phyloP scores from a whole-genome alignment of 1,140 invertebrate genomes.

The Drosophila oshimai region DNA sequence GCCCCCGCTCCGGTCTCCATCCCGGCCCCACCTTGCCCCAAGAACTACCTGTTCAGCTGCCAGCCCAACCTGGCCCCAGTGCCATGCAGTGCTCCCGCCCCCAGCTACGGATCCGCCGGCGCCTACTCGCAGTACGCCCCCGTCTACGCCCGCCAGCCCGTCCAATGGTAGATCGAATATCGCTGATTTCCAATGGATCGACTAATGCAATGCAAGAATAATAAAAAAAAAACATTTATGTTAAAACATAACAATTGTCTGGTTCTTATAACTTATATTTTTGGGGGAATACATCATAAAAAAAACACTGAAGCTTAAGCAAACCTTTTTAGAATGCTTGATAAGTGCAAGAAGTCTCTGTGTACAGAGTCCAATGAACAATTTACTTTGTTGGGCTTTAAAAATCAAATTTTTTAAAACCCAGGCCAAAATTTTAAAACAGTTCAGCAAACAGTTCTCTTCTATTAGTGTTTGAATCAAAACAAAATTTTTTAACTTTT shows the following conservation, averaged over 20 bases:
- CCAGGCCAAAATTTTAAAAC: no score
- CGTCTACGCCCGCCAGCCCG: conserved; percentile 50
- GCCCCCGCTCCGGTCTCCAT: conserved; percentile 49
- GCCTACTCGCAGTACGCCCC: conserved; percentile 71
- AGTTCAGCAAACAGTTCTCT: no score
- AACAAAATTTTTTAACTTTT: no score
- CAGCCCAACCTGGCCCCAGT: conserved; percentile 70
- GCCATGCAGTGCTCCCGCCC: conserved; percentile 66
- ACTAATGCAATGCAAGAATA: neutral
- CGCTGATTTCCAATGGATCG: neutral
- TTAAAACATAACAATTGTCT: neutral
- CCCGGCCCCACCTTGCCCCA: conserved; percentile 67
- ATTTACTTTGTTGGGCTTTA: no score
- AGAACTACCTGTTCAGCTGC: conserved; percentile 75
- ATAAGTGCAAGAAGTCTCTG: no score
- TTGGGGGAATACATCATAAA: no score
- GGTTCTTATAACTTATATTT: neutral
- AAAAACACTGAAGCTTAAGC: no score
- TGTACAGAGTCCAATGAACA: no score
- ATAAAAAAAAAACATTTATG: conserved; percentile 30
- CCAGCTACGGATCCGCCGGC: conserved; percentile 63
- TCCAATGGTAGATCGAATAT: conserved; percentile 45
- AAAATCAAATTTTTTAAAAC: no score
- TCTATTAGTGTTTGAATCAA: no score
- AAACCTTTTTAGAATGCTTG: no score